These are phyloP conservation scores for Nestor notabilis DNA, from an alignment of 2,113 vertebrate species.

Conservation along the genomic window DNA sequence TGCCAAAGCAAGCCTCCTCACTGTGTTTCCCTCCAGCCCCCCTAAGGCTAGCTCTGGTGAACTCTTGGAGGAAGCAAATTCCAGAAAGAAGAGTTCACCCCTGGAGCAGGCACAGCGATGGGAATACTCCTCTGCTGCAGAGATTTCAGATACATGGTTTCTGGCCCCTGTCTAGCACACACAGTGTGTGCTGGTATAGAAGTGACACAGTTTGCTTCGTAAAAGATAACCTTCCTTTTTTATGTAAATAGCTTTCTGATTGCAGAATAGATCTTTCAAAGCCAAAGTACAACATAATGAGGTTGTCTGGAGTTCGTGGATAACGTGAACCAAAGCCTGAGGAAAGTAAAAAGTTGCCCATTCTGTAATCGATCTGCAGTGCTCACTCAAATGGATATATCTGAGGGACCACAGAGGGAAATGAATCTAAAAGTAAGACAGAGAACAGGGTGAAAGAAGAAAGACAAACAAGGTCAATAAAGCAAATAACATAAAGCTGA, in stretches of 20 bases:
- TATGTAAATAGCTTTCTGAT: not conserved
- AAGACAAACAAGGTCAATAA: not conserved
- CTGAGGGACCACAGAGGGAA: not conserved
- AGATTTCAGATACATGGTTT: not conserved
- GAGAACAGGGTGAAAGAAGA: not conserved
- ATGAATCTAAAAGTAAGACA: not conserved
- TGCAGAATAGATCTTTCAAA: not conserved
- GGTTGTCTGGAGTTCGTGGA: not conserved
- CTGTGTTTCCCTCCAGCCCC: not conserved
- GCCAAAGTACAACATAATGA: not conserved
- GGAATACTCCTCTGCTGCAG: not conserved
- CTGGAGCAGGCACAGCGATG: not conserved
- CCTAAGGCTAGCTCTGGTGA: not conserved
- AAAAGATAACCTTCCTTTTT: not conserved
- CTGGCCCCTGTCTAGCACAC: not conserved
- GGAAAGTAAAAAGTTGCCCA: not conserved
- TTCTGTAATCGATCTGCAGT: not conserved
- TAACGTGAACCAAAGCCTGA: not conserved
- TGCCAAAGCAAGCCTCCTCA: not conserved
- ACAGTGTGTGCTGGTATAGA: not conserved
- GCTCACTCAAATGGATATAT: not conserved
- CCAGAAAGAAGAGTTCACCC: not conserved
- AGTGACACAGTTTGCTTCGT: not conserved
- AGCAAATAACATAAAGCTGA: not conserved
- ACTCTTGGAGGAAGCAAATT: conserved; percentile 24